Base-by-base conservation (phyloP, 2,797 vertebrate species). In the Chromis chromis region DNA sequence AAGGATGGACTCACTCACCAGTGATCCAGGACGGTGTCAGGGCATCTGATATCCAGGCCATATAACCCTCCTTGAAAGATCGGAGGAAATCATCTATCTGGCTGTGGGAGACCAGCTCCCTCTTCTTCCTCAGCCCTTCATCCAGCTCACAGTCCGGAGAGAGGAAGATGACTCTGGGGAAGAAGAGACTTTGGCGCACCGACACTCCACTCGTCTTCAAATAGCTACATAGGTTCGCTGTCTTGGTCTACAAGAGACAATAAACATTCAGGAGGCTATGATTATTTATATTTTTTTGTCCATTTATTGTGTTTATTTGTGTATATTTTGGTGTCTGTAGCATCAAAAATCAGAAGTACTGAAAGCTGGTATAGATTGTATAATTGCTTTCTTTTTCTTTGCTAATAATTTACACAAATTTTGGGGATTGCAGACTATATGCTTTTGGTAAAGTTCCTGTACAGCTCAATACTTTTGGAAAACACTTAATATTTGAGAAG, bases 21-120 rank as follows among this genome's bases (percentile, higher is more conserved):
- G 94, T 93, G 55, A 96, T 76, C 94, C 93, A 95, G 28, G 94
- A 93, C 3, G 95, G 95, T 3, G 91, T 94, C 56, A 95, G 31
- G 1, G 92, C 89, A 17, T 94, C 93, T 13, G 91, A 86, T 12
- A 95, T 85, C 94, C 95, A 94, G 80, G 88, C 76, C 69, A 89
- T 10, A 57, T 94, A 95, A 28, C 92, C 79, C 62, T 92, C 92
- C 48, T 71, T 91, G 78, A 96, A 94, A 31, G 94, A 94, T 36
- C 22, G 36, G 57, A 95, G 84, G 86, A 96, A 95, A 22, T 69
- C 55, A 19, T 94, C 86, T 57, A 93, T 75, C 60, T 92, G 86
- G 49, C 65, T 19, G 40, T 90, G 84, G 72, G 85, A 71, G 70
- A 95, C 74, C 83, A 96, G 78, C 87, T 94, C 95, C 85, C 71